Evolutionary conservation across 2,113 vertebrate species (phyloP), one percentile per base, ranked within the genome.

Genomic region (Coreoperca whiteheadi): DNA sequence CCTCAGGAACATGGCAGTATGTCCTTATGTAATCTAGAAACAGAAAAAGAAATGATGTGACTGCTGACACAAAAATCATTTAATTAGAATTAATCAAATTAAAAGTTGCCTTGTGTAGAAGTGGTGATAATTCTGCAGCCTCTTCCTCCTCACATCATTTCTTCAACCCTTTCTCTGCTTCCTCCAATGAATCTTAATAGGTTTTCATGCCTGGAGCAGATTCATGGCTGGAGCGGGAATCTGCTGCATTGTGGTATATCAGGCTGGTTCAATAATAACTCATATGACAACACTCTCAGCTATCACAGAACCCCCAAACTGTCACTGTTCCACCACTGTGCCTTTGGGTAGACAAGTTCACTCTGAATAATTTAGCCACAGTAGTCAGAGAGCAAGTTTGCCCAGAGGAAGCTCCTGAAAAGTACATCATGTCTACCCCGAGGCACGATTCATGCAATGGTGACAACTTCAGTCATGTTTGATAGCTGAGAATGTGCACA

Each of bases 141-240:
- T 87, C 57, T 46, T 85, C 56, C 59, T 87, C 64, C 68, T 78
- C 68, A 78, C 84, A 89, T 88, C 65, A 76, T 86, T 85, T 75
- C 83, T 85, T 74, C 77, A 54, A 51, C 84, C 74, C 41, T 18
- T 25, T 68, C 15, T 6, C 81, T 15, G 64, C 66, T 88, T 85
- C 80, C 76, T 88, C 74, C 30, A 48, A 79, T 79, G 87, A 70
- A 88, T 88, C 78, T 90, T 91, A 91, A 92, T 93, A 74, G 88
- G 51, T 91, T 91, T 93, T 89, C 72, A 67, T 81, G 90, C 91
- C 91, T 77, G 80, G 72, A 93, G 90, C 92, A 11, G n/a, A 87
- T 89, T 89, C 76, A 70, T 83, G 89, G 85, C 89, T 25, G 3
- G 74, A 84, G 71, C 16, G 2, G 68, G 81, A 82, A 79, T 88